Conservation (phyloP, 2,888 invertebrate species). For the Coelopa pilipes region DNA sequence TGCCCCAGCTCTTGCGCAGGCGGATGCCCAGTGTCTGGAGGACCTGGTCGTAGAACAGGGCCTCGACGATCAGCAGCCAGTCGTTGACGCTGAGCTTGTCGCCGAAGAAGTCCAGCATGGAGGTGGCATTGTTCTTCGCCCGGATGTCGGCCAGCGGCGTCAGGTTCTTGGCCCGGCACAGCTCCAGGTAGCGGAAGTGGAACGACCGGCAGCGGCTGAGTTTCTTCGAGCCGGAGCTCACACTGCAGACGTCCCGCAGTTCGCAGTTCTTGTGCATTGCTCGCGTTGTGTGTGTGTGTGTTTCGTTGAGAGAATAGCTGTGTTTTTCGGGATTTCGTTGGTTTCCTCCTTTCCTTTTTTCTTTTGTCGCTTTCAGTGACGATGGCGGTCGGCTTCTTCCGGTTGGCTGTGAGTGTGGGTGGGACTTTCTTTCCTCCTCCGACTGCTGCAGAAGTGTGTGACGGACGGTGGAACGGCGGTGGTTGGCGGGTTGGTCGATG, state of each 20-base stretch:
- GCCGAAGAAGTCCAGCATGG: constrained; percentile 76
- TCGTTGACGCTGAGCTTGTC: constrained; percentile 81
- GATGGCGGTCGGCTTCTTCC: constrained; percentile 1
- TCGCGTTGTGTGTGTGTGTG: neutral
- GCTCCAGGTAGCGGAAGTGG: constrained; percentile 64
- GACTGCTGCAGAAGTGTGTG: neutral
- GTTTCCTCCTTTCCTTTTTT: constrained; percentile 19
- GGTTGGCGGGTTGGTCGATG: neutral
- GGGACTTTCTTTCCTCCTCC: neutral
- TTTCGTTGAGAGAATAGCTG: neutral
- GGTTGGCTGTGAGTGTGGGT: neutral
- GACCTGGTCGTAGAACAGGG: constrained; percentile 77
- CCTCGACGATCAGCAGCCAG: constrained; percentile 80
- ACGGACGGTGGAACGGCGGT: neutral
- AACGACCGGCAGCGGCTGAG: constrained; percentile 62
- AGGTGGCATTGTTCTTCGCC: constrained; percentile 65
- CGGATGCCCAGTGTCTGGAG: constrained; percentile 76
- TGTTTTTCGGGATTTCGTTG: neutral
- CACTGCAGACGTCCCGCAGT: constrained; percentile 45
- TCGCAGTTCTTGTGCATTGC: constrained; percentile 46
- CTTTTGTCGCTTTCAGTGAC: constrained; percentile 29
- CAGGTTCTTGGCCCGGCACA: constrained; percentile 63
- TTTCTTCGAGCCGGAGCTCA: constrained; percentile 50
- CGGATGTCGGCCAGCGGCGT: constrained; percentile 59
- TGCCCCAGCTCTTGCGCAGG: constrained; percentile 68